Percentiles rank a stretch among this genome's conserved stretches.
Conservation (phyloP, 2,888 invertebrate genomes). For the Thereva nobilitata region DNA sequence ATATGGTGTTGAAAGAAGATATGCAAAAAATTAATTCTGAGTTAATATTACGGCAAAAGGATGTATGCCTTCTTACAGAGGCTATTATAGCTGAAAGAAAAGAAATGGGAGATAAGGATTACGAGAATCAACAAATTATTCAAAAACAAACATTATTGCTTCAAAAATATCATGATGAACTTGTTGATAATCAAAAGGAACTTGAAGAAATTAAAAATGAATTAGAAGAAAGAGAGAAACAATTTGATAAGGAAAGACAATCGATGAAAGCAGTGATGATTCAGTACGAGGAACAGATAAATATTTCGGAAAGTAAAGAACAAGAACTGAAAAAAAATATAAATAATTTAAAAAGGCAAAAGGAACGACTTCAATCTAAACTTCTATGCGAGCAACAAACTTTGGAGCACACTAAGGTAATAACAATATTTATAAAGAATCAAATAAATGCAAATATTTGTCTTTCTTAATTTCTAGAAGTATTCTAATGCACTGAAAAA, state of each 20-base stretch:
- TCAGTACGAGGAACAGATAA: slow-evolving; percentile 59
- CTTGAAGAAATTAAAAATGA: slow-evolving; percentile 51
- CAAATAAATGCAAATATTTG: too few species aligned
- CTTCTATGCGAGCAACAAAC: slow-evolving; percentile 68
- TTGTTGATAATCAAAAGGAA: slow-evolving; percentile 59
- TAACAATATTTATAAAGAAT: too few species aligned
- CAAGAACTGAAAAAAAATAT: slow-evolving; percentile 60
- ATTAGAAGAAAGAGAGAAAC: slow-evolving; percentile 50
- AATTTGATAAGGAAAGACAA: slow-evolving; percentile 59
- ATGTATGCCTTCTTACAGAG: slow-evolving; percentile 54
- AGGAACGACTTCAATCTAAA: slow-evolving; percentile 63
- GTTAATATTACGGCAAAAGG: slow-evolving; percentile 50
- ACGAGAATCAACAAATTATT: slow-evolving; percentile 44
- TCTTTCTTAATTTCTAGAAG: too few species aligned
- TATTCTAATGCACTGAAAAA: too few species aligned
- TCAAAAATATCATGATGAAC: slow-evolving; percentile 51
- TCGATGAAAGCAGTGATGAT: slow-evolving; percentile 59
- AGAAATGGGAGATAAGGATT: slow-evolving; percentile 51
- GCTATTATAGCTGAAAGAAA: slow-evolving; percentile 56
- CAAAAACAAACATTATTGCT: slow-evolving; percentile 49
- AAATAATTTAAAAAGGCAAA: slow-evolving; percentile 58
- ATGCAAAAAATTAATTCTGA: slow-evolving; percentile 48
- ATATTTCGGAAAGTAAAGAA: slow-evolving; percentile 59
- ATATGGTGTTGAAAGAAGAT: slow-evolving; percentile 48
- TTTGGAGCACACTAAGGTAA: slow-evolving; percentile 64